Base-by-base conservation (phyloP, 2,113 vertebrate species). In the Muntiacus muntjak region DNA sequence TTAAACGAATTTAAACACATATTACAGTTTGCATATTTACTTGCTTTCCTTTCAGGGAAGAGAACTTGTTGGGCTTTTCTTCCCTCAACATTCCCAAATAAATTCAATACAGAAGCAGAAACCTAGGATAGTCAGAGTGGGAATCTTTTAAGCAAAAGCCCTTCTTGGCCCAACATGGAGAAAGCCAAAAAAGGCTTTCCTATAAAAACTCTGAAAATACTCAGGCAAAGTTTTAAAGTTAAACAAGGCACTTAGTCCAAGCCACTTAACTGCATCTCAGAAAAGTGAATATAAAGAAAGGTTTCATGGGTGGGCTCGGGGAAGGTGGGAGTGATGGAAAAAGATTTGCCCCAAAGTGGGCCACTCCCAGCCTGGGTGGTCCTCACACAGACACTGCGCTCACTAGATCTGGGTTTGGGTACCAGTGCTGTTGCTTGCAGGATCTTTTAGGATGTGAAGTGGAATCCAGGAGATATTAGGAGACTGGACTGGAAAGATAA, bases 181-280 rank as follows among this genome's bases (percentile, higher is more conserved):
- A 45, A 47, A 36, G 62, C 83, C 60, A 45, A 79, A 55, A 90
- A 87, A 79, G 57, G 54, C 47, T 21, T 91, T 87, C 88, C 92
- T 52, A 50, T 74, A 94, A 94, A 98, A 87, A 26, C 54, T 90
- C 94, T 54, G 83, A 93, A 98, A 97, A 97, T 71, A 90, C 43
- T 93, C 82, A 83, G 71, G 54, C 86, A 87, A 87, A 67, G 79
- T 97, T 76, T 97, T 96, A 87, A 95, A 97, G 60, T 95, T 95
- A 97, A 97, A 96, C 85, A 89, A 93, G 93, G 71, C 74, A 93
- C 79, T 76, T 71, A 91, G 83, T 36, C 85, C 62, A 95, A 78
- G 54, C 57, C 52, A 50, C 43, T 74, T 91, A 96, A 98, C 47
- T 92, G n/a, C 88, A 85, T 85, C 74, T 94, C 89, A 67, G 92